These are phyloP conservation scores for Callimorpha dominula DNA, from an alignment of 2,888 invertebrate species.

Conservation along the genomic window DNA sequence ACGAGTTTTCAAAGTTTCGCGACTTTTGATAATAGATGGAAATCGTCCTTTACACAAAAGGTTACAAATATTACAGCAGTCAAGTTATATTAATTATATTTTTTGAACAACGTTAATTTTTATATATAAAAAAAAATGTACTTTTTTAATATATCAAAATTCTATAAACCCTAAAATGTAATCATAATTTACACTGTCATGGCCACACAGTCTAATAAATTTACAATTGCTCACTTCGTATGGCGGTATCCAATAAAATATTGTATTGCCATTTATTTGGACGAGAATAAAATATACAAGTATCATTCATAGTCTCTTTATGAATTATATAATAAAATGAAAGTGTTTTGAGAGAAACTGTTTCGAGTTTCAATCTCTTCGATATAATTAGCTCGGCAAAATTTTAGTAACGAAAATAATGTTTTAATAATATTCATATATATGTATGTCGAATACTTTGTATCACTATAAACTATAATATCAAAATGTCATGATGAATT, in stretches of 20 bases:
- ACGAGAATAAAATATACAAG: not conserved
- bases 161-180: not conserved
- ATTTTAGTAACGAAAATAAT: not conserved
- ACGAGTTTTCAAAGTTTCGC: too few species aligned
- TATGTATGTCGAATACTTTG: not conserved
- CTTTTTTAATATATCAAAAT: too few species aligned
- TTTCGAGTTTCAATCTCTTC: not conserved
- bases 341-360: not conserved
- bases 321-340: not conserved
- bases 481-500: too few species aligned
- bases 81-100: too few species aligned
- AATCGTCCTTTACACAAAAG: too few species aligned
- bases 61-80: too few species aligned
- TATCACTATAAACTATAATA: too few species aligned
- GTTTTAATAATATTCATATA: not conserved
- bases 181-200: not conserved
- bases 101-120: too few species aligned
- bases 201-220: slow-evolving; percentile 42
- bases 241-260: slow-evolving; percentile 43
- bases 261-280: slow-evolving; percentile 46
- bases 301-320: not conserved
- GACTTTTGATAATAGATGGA: too few species aligned
- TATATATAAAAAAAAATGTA: too few species aligned
- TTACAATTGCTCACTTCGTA: slow-evolving; percentile 38
- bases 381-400: not conserved